A percentile compares a stretch with the other conserved stretches of the same genome.
phyloP scores from a whole-genome alignment of 1,140 invertebrate species.

The Piezodorus guildinii region DNA sequence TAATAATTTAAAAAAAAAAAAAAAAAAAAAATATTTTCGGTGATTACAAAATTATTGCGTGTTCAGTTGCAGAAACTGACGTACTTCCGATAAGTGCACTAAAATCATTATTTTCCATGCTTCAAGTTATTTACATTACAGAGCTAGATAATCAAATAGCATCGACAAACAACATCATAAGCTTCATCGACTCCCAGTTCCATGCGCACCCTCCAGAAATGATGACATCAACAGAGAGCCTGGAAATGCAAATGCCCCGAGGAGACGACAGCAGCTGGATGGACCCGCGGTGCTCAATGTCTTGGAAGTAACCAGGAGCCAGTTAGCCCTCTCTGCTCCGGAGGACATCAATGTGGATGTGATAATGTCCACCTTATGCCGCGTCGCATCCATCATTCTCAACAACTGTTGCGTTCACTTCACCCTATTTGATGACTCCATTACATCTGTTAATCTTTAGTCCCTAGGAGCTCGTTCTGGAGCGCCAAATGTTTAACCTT shows the following conservation, averaged over 20 bases:
- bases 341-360: slow-evolving; percentile 10
- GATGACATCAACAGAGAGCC: too few species aligned
- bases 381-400: slow-evolving; percentile 10
- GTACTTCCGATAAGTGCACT: too few species aligned
- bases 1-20: too few species aligned
- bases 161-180: too few species aligned
- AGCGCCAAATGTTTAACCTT: neutral
- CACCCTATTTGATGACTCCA: neutral
- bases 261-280: neutral
- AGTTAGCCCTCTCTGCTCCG: neutral
- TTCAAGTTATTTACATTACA: too few species aligned
- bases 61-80: too few species aligned
- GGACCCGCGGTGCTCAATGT: neutral
- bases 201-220: too few species aligned
- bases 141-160: too few species aligned
- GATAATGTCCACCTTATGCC: slow-evolving; percentile 20
- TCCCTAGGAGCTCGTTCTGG: neutral
- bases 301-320: slow-evolving; percentile 14
- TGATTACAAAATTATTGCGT: too few species aligned
- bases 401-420: slow-evolving; percentile 9
- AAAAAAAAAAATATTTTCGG: too few species aligned
- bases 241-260: neutral
- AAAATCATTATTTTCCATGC: too few species aligned
- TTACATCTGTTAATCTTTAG: neutral
- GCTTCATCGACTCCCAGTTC: too few species aligned